phyloP scores from a whole-genome alignment of 2,888 invertebrate genomes.

The Hyalella azteca region DNA sequence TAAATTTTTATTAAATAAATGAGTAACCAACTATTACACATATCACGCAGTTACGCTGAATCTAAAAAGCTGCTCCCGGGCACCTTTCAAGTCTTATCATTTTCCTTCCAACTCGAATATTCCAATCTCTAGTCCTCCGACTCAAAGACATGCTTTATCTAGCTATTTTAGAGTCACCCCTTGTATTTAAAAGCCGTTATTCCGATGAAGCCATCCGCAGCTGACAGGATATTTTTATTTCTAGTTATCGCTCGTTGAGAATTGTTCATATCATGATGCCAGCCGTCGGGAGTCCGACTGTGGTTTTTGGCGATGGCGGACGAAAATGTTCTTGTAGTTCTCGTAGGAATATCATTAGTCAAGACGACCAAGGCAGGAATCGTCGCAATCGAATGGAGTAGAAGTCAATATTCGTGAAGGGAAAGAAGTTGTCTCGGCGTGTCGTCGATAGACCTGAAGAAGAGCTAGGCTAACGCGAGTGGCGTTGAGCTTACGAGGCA shows the following conservation, averaged over 20 bases:
- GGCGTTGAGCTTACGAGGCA: constrained; percentile 13
- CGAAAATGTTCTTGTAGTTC: background rate
- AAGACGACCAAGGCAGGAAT: no score
- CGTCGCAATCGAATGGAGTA: constrained; percentile 1
- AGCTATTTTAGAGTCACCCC: no score
- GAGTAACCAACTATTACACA: no score
- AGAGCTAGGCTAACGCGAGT: constrained; percentile 18
- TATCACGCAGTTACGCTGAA: no score
- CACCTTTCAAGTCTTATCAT: no score
- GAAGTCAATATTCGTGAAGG: constrained; percentile 20
- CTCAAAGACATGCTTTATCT: no score
- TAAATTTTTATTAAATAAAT: no score
- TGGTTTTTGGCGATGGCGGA: background rate
- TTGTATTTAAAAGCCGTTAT: background rate
- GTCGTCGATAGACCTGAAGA: constrained; percentile 28
- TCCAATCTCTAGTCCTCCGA: no score
- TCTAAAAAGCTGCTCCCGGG: no score
- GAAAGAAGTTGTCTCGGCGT: constrained; percentile 16
- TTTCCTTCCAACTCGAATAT: no score
- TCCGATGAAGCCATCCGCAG: constrained; percentile 19
- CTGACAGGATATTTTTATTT: constrained; percentile 23
- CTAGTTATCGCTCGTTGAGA: background rate
- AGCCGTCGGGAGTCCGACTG: background rate
- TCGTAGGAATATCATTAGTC: constrained; percentile 6
- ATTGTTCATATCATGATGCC: constrained; percentile 5